Base-by-base conservation (phyloP, 2,113 vertebrate genomes). In the Steatornis caripensis region DNA sequence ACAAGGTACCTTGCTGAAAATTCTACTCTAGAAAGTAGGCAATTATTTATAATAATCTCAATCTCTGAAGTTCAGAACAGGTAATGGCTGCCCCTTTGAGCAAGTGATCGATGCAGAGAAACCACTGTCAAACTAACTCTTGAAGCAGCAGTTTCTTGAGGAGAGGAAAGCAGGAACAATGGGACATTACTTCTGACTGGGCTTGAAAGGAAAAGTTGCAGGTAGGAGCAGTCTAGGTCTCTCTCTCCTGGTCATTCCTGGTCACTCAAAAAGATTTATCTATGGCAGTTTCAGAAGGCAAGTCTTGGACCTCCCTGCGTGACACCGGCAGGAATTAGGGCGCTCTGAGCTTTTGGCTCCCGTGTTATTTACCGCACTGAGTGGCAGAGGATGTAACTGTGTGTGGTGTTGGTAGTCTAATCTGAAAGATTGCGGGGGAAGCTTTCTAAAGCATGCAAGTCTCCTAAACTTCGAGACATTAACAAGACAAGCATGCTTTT, bases 41-140 rank as follows among this genome's bases (percentile, higher is more conserved):
- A 19, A 32, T 26, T 76, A 68, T 7, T 83, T 55, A 12, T 24
- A 53, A 34, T 34, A n/a, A 26, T 48, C n/a, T 51, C 19, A 15
- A 27, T 66, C 17, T 16, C 45, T 0, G 0, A 41, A 80, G 32
- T 32, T 14, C 20, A n/a, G 26, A 79, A n/a, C 2, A 60, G 29
- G 3, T 76, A 43, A 37, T 21, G 27, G 6, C 18, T 54, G 11
- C 20, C 36, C 3, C 19, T 62, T 39, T 48, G 18, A 58, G 23
- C 18, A 74, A 78, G 29, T 27, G n/a, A 36, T 39, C 20, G 24
- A 29, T 32, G 26, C 14, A 51, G 34, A 48, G 48, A 55, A 92
- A 57, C 14, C 6, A 3, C 15, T 34, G 15, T 46, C 30, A 18
- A 39, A 57, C 17, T 71, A 53, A n/a, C 5, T 45, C 10, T 39